Percentiles rank a stretch among this genome's conserved stretches.
phyloP scores from a whole-genome alignment of 2,888 invertebrate species.

The Troides aeacus region DNA sequence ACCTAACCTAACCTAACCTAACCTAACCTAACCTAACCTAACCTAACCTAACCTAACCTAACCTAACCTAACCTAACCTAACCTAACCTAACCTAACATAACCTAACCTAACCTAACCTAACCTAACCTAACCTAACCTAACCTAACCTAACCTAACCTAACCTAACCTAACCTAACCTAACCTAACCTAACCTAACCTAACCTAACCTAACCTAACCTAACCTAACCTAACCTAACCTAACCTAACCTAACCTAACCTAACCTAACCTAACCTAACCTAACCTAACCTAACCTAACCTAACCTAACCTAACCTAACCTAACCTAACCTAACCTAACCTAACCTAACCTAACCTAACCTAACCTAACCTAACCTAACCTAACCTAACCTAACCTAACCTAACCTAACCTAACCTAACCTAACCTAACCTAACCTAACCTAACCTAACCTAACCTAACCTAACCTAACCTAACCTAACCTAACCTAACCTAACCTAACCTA shows the following conservation, averaged over 20 bases:
- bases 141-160: conserved; percentile 28
- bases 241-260: conserved; percentile 9
- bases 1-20: conserved; percentile 30
- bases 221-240: conserved; percentile 8
- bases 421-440: conserved; percentile 22
- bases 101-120: conserved; percentile 20
- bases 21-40: conserved; percentile 29
- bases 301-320: conserved; percentile 6
- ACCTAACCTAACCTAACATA: no score
- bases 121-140: conserved; percentile 29
- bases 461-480: conserved; percentile 30
- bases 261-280: conserved; percentile 9
- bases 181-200: conserved; percentile 33
- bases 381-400: conserved; percentile 28
- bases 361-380: conserved; percentile 30
- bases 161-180: conserved; percentile 16
- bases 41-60: conserved; percentile 11
- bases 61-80: conserved; percentile 10
- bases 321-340: no score
- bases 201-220: conserved; percentile 19
- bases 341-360: conserved; percentile 26
- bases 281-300: neutral
- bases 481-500: conserved; percentile 30
- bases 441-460: conserved; percentile 29
- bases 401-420: conserved; percentile 29